phyloP scores from a whole-genome alignment of 2,797 vertebrate species.

The Pseudochirops cupreus region DNA sequence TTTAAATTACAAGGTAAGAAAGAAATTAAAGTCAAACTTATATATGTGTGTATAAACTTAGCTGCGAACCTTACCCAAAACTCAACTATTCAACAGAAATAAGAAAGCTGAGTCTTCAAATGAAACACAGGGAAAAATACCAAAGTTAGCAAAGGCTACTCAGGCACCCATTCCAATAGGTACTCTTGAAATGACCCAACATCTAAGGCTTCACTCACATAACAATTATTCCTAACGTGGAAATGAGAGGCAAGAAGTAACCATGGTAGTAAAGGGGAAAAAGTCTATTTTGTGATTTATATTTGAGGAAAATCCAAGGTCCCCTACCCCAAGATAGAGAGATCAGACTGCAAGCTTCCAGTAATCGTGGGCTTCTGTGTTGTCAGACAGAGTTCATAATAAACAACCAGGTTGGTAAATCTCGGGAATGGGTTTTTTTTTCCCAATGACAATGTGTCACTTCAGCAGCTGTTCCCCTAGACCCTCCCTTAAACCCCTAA shows the following conservation, averaged over 20 bases:
- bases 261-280: constrained; percentile 35
- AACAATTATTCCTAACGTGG: constrained; percentile 46
- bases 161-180: neutral
- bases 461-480: neutral
- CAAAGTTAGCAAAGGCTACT: constrained; percentile 43
- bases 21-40: neutral
- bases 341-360: constrained; percentile 32
- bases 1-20: constrained; percentile 49
- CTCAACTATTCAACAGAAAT: constrained; percentile 39
- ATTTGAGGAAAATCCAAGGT: constrained; percentile 51
- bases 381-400: constrained; percentile 43
- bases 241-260: constrained; percentile 50
- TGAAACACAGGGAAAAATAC: constrained; percentile 39
- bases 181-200: constrained; percentile 38
- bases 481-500: neutral
- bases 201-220: constrained; percentile 48
- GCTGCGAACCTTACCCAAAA: constrained; percentile 32
- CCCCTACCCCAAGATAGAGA: neutral
- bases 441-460: neutral
- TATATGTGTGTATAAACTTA: neutral
- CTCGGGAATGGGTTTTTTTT: constrained; percentile 44
- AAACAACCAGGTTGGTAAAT: constrained; percentile 34
- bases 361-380: constrained; percentile 53
- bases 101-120: constrained; percentile 55
- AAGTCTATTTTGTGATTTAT: constrained; percentile 28